Percentiles rank a stretch among this genome's conserved stretches.
Conservation (phyloP, 2,113 vertebrate species). For the Hippocampus guttulatus region DNA sequence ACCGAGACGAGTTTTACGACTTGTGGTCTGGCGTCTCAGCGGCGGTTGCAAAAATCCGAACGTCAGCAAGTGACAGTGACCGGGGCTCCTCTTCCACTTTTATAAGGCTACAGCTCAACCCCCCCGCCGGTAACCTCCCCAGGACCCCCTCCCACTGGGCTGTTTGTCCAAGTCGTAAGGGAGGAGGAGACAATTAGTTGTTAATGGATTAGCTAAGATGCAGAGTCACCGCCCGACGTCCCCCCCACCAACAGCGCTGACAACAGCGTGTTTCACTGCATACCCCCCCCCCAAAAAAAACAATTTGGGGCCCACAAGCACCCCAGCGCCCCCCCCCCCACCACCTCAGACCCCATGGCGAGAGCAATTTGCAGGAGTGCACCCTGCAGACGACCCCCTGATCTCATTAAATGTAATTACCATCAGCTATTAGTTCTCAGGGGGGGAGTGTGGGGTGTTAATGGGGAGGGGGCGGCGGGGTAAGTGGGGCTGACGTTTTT, state of each 20-base stretch:
- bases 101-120: constrained; percentile 59
- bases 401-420: constrained; percentile 75
- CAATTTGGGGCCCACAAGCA: constrained; percentile 17
- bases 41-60: constrained; percentile 12
- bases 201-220: constrained; percentile 85
- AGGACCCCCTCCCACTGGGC: constrained; percentile 12
- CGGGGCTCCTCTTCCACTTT: constrained; percentile 47
- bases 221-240: constrained; percentile 59
- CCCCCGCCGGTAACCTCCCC: not conserved
- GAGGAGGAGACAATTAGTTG: constrained; percentile 84
- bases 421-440: constrained; percentile 57
- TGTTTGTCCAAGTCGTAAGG: constrained; percentile 78
- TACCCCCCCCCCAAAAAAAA: constrained; percentile 8
- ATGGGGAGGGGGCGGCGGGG: not conserved
- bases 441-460: not conserved
- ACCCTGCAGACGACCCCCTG: constrained; percentile 60
- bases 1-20: not conserved
- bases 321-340: constrained; percentile 1
- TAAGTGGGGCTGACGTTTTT: constrained; percentile 3
- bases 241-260: constrained; percentile 23
- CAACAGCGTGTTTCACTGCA: constrained; percentile 14
- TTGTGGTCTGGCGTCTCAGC: not conserved
- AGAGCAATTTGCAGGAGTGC: constrained; percentile 68
- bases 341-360: constrained; percentile 61
- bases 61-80: constrained; percentile 13